Percentiles rank a stretch among this genome's conserved stretches.
phyloP scores from a whole-genome alignment of 1,140 invertebrate species.

The Plodia interpunctella region DNA sequence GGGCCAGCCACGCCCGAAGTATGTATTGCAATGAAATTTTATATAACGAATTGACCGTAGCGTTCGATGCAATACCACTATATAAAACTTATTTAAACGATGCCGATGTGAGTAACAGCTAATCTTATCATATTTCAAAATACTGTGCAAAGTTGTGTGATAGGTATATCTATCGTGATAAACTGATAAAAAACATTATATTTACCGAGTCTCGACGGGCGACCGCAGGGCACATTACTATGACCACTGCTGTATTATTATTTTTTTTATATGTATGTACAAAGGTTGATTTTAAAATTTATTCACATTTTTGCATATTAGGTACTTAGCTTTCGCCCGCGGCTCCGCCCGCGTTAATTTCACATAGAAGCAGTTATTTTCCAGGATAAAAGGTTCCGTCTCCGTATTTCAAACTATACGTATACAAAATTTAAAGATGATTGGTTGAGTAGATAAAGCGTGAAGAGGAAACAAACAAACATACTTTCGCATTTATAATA shows the following conservation, averaged over 20 bases:
- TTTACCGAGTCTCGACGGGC: neutral
- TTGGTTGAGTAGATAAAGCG: too few relatives aligned
- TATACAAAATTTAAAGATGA: too few relatives aligned
- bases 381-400: too few relatives aligned
- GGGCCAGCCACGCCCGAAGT: conserved; percentile 16
- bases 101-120: conserved; percentile 16
- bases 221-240: neutral
- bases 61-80: conserved; percentile 28
- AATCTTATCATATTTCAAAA: conserved; percentile 63
- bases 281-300: neutral
- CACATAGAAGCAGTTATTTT: too few relatives aligned
- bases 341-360: too few relatives aligned
- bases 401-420: too few relatives aligned
- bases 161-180: conserved; percentile 42
- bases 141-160: conserved; percentile 57
- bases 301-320: too few relatives aligned
- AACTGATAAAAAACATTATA: conserved; percentile 8
- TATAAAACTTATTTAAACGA: conserved; percentile 38
- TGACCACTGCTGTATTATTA: too few relatives aligned
- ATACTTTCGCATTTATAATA: too few relatives aligned
- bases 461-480: too few relatives aligned
- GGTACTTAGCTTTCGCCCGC: too few relatives aligned
- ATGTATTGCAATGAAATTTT: neutral
- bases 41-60: conserved; percentile 15
- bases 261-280: neutral